Evolutionary conservation across 2,888 invertebrate species (phyloP).

Genomic region (Melanophora roralis): DNA sequence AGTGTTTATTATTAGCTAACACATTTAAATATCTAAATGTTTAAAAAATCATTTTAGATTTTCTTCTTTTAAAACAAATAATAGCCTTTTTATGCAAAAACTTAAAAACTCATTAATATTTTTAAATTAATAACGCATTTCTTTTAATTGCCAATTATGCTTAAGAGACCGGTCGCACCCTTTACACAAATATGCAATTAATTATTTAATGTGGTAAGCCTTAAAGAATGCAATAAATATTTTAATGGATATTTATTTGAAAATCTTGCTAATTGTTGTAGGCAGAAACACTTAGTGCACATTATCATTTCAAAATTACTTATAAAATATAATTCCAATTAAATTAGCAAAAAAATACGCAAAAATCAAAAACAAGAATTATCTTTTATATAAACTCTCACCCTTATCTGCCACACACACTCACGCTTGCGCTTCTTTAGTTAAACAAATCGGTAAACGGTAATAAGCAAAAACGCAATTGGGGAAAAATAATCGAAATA

Average conservation of each 20-base stretch:
- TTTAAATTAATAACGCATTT: no score
- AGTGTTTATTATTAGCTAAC: no score
- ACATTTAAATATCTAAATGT: no score
- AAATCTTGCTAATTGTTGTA: conserved; percentile 31
- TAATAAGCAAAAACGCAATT: neutral
- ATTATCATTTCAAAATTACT: conserved; percentile 39
- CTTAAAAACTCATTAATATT: no score
- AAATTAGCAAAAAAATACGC: conserved; percentile 28
- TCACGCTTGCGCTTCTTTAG: no score
- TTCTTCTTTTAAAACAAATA: no score
- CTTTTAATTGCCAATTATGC: no score
- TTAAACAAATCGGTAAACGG: neutral
- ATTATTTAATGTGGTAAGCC: conserved; percentile 13
- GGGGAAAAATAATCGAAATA: conserved; percentile 4
- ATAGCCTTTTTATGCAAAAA: no score
- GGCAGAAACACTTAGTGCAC: neutral
- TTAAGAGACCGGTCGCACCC: no score
- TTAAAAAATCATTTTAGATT: no score
- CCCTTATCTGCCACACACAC: neutral
- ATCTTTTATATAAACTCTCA: neutral
- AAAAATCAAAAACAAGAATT: neutral
- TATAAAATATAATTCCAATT: conserved; percentile 31
- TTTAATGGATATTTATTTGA: conserved; percentile 13
- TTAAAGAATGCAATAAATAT: conserved; percentile 13
- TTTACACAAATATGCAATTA: conserved; percentile 4